A percentile compares a stretch with the other conserved stretches of the same genome.
phyloP scores from a whole-genome alignment of 2,113 vertebrate genomes.

The Eretmochelys imbricata region DNA sequence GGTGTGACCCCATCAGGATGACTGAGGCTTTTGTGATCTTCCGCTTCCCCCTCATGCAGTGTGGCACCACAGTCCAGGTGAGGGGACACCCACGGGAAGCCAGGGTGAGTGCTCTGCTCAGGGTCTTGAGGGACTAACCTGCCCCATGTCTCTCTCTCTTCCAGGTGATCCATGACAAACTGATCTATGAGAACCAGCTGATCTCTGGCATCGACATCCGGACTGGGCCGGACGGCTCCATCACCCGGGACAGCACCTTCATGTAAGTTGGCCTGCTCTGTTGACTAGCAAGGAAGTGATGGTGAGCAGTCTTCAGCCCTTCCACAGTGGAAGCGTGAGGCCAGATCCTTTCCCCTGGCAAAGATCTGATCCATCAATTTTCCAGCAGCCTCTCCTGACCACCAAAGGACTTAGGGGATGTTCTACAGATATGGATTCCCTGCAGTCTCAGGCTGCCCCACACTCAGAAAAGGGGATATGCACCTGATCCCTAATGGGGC shows the following conservation, averaged over 20 bases:
- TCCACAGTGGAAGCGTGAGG: not conserved
- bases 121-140: too few relatives aligned
- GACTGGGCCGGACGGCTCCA: conserved; percentile 31
- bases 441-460: too few relatives aligned
- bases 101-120: not conserved
- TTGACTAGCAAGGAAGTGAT: too few relatives aligned
- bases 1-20: conserved; percentile 13
- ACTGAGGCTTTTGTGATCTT: conserved; percentile 63
- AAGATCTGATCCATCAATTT: too few relatives aligned
- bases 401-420: too few relatives aligned
- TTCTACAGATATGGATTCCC: too few relatives aligned
- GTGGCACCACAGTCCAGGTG: conserved; percentile 67
- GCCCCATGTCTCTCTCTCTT: accelerated
- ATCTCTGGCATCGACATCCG: conserved; percentile 42
- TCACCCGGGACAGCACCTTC: conserved; percentile 75
- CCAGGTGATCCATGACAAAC: conserved; percentile 35
- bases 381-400: not conserved
- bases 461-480: too few relatives aligned
- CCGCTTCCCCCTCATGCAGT: conserved; percentile 59
- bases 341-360: not conserved
- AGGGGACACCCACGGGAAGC: accelerated
- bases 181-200: conserved; percentile 77
- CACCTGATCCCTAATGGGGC: too few relatives aligned
- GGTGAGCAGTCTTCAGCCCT: not conserved
- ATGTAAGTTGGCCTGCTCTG: conserved; percentile 55